Evolutionary conservation across 2,888 invertebrate species (phyloP), one percentile per base, ranked within the genome.

Genomic region (Synergus itoensis): DNA sequence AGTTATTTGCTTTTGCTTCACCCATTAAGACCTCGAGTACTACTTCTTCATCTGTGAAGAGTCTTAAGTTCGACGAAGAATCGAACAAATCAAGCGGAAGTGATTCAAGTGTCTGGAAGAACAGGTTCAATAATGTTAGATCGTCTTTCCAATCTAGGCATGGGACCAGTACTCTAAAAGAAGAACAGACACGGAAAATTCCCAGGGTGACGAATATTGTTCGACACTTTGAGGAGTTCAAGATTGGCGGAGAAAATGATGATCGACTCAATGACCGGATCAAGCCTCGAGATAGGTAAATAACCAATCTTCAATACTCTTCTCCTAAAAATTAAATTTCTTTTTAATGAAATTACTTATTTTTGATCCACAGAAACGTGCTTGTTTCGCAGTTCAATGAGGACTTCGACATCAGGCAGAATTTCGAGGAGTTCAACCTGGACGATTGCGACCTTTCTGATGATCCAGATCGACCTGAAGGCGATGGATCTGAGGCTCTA

Each of bases 381-480:
- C 84, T n/a, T 63, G 78, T 9, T 87, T 81, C 5, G 16, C 81
- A 12, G 9, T 86, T 88, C 60, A 87, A 89, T 14, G 83, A 90
- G 57, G 94, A 94, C 87, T 95, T 95, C 88, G 95, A 95, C 89
- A 93, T 96, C 87, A 94, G 95, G 82, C 95, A 96, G 90, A 96
- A 96, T 91, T 96, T 96, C 88, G 96, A 96, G 89, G 96, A 96
- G 89, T 96, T 96, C 90, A 96, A 96, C 89, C 93, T 96, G 86
- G 96, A 96, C 89, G 96, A 96, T 78, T 94, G 94, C 91, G 96
- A 96, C 90, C 94, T 94, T 0, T 90, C 90, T 12, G 91, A 91
- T 65, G 90, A 92, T 83, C 89, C 90, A 2, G 89, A 91, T 80
- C 85, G 91, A 41, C 87, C 88, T 1, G 91, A 91, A 21, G 91